Evolutionary conservation across 2,888 invertebrate genomes (phyloP).

Genomic region (Nomada ruficornis): DNA sequence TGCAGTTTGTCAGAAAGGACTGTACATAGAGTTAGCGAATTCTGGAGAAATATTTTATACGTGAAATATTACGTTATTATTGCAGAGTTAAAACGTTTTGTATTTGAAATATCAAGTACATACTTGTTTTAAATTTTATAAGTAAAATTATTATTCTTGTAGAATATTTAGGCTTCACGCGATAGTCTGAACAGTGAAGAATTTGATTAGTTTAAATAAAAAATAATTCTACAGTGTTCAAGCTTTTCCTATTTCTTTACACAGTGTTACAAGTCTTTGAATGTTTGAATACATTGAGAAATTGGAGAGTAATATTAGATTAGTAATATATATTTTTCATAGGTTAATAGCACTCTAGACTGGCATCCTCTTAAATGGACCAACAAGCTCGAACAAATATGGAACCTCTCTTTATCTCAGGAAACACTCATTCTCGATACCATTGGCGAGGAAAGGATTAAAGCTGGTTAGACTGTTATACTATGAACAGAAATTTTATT

Average conservation of each 20-base stretch:
- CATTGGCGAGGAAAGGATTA: constrained; percentile 68
- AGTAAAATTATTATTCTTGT: too few relatives aligned
- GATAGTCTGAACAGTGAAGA: not conserved
- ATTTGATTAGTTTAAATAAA: not conserved
- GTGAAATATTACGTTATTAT: too few relatives aligned
- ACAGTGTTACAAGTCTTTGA: not conserved
- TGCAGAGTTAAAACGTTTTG: too few relatives aligned
- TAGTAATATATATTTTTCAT: constrained; percentile 18
- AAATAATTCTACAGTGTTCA: not conserved
- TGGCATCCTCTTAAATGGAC: constrained; percentile 76
- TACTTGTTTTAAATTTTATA: too few relatives aligned
- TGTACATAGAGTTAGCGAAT: too few relatives aligned
- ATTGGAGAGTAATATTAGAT: not conserved
- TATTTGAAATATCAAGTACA: too few relatives aligned
- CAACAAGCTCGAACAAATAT: constrained; percentile 71
- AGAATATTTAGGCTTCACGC: not conserved
- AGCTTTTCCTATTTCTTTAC: too few relatives aligned
- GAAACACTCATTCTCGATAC: constrained; percentile 31
- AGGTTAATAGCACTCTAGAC: constrained; percentile 75
- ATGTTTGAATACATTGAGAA: not conserved
- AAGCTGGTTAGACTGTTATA: constrained; percentile 64
- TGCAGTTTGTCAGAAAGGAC: too few relatives aligned
- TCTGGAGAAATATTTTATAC: too few relatives aligned
- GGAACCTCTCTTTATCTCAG: constrained; percentile 62
- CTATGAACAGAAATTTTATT: too few relatives aligned